A percentile compares a stretch with the other conserved stretches of the same genome.
These are phyloP conservation scores for Cheilosia grossa DNA, from an alignment of 2,888 invertebrate genomes.

Conservation along the genomic window DNA sequence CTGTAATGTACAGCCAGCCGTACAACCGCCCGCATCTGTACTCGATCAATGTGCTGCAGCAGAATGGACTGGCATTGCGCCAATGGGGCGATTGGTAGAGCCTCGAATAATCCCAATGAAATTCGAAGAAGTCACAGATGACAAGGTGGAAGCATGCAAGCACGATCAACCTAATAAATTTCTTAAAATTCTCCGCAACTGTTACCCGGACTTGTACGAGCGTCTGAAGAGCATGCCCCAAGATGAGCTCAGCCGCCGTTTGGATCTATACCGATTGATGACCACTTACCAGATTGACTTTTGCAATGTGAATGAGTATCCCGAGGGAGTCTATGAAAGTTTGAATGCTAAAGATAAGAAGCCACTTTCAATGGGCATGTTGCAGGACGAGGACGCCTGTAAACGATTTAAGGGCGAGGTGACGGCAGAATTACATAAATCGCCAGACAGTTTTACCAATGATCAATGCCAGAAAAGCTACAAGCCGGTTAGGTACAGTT, in stretches of 20 bases:
- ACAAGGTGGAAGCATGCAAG: conserved; percentile 76
- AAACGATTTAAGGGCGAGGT: conserved; percentile 79
- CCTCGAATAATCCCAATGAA: conserved; percentile 80
- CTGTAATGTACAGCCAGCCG: conserved; percentile 25
- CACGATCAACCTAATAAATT: conserved; percentile 81
- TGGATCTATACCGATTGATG: conserved; percentile 84
- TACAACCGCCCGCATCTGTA: conserved; percentile 75
- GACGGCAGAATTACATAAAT: conserved; percentile 77
- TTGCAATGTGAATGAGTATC: conserved; percentile 81
- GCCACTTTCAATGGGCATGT: conserved; percentile 75
- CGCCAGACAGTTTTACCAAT: conserved; percentile 65
- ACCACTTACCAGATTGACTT: conserved; percentile 86
- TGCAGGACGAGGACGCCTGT: conserved; percentile 77
- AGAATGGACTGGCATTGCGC: conserved; percentile 82
- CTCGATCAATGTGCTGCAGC: conserved; percentile 76
- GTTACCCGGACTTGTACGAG: conserved; percentile 85
- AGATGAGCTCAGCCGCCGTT: conserved; percentile 83
- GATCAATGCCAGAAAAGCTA: conserved; percentile 78
- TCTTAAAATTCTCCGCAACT: conserved; percentile 80
- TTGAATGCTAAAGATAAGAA: conserved; percentile 77
- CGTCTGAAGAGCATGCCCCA: conserved; percentile 84
- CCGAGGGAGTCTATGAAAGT: conserved; percentile 80
- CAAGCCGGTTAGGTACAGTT: conserved; percentile 79
- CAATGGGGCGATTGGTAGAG: conserved; percentile 80
- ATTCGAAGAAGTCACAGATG: conserved; percentile 73